These are phyloP conservation scores for Auanema freiburgensis DNA, from an alignment of 2,888 invertebrate species.

Conservation along the genomic window DNA sequence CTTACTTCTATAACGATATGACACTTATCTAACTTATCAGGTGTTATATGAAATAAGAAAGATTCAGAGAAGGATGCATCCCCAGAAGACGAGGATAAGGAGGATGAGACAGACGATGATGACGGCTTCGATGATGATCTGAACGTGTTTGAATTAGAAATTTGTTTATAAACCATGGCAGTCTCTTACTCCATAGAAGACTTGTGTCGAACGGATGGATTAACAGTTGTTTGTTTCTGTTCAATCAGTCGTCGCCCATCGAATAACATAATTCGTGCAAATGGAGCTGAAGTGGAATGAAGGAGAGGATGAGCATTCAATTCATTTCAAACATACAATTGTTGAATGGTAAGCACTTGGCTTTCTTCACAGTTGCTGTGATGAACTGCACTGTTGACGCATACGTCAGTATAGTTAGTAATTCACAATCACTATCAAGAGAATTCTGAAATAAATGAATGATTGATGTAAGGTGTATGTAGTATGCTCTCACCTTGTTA, in stretches of 20 bases:
- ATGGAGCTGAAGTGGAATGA: slow-evolving; percentile 39
- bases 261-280: slow-evolving; percentile 56
- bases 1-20: slow-evolving; percentile 57
- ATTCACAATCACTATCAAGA: slow-evolving; percentile 34
- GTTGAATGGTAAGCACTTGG: slow-evolving; percentile 46
- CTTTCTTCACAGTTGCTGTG: slow-evolving; percentile 60
- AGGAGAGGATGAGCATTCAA: background rate
- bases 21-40: slow-evolving; percentile 42
- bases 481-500: slow-evolving; percentile 37
- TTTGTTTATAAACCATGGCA: background rate
- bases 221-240: slow-evolving; percentile 56
- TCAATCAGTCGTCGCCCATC: slow-evolving; percentile 56
- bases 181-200: slow-evolving; percentile 38
- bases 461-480: too few species aligned
- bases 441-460: slow-evolving; percentile 24
- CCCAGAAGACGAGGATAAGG: slow-evolving; percentile 34
- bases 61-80: slow-evolving; percentile 55
- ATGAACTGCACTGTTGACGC: slow-evolving; percentile 58
- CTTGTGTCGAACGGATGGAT: slow-evolving; percentile 40
- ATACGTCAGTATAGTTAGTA: slow-evolving; percentile 60
- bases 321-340: slow-evolving; percentile 33
- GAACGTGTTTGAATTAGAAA: slow-evolving; percentile 9
- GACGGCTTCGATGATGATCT: slow-evolving; percentile 44
- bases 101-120: slow-evolving; percentile 42
- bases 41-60: slow-evolving; percentile 53